Evolutionary conservation across 2,888 invertebrate species (phyloP).

Genomic region (Phaonia tiefii): DNA sequence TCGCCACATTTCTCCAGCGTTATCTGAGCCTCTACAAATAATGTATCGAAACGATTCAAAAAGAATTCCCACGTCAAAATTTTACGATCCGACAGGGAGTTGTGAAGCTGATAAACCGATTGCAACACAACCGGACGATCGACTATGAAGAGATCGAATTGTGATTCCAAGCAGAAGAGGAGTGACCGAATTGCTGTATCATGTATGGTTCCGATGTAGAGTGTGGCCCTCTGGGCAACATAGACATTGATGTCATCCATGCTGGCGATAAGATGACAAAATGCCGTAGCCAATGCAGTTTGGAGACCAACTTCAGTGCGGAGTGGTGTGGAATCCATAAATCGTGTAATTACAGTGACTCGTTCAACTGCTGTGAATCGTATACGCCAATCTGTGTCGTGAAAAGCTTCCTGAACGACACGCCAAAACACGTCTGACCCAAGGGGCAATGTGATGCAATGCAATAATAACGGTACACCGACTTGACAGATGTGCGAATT

Average conservation of each 20-base stretch:
- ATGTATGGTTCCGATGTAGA: conserved; percentile 96
- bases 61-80: conserved; percentile 99
- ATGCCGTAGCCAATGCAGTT: conserved; percentile 96
- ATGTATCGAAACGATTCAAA: conserved; percentile 95
- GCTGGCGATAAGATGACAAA: conserved; percentile 97
- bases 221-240: conserved; percentile 95
- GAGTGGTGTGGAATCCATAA: conserved; percentile 94
- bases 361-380: conserved; percentile 97
- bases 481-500: conserved; percentile 97
- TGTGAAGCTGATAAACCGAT: conserved; percentile 96
- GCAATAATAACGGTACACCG: conserved; percentile 94
- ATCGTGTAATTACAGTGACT: conserved; percentile 94
- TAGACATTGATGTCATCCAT: conserved; percentile 97
- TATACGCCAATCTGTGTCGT: conserved; percentile 92
- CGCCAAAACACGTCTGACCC: conserved; percentile 98
- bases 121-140: conserved; percentile 98
- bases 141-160: conserved; percentile 98
- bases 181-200: conserved; percentile 93
- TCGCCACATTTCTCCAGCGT: conserved; percentile 92
- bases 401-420: conserved; percentile 96
- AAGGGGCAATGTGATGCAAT: conserved; percentile 95
- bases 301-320: conserved; percentile 91
- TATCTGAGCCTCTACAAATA: conserved; percentile 97
- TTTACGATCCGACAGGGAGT: conserved; percentile 93
- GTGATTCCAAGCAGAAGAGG: conserved; percentile 96